Percentiles rank a stretch among this genome's conserved stretches.
phyloP scores from a whole-genome alignment of 2,888 invertebrate species.

The Drosophila diplacantha region DNA sequence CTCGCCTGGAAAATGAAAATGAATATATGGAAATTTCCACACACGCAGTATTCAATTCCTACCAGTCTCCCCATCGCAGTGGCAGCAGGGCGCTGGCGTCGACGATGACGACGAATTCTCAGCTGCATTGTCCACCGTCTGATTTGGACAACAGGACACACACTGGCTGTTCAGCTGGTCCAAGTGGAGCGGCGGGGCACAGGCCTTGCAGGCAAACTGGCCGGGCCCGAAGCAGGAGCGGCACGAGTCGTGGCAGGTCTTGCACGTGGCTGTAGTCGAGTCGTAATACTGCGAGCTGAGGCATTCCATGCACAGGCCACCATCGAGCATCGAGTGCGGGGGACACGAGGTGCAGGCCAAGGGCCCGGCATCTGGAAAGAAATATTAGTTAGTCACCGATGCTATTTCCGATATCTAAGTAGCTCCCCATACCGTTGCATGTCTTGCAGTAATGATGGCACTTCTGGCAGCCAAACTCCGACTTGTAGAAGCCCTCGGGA shows the following conservation, averaged over 20 bases:
- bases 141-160: conserved; percentile 84
- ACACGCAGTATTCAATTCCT: not conserved
- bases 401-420: too few relatives aligned
- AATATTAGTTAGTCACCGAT: not conserved
- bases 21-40: not conserved
- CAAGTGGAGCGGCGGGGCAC: conserved; percentile 82
- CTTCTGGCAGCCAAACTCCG: conserved; percentile 88
- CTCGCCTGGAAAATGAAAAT: conserved; percentile 79
- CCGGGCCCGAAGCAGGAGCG: conserved; percentile 84
- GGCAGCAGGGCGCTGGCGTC: conserved; percentile 43
- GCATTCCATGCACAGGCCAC: conserved; percentile 87
- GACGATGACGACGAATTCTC: conserved; percentile 79
- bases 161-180: conserved; percentile 87
- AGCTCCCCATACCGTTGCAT: conserved; percentile 83
- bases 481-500: conserved; percentile 91
- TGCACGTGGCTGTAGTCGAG: conserved; percentile 83
- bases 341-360: conserved; percentile 86
- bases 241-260: conserved; percentile 83
- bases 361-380: conserved; percentile 82
- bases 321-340: conserved; percentile 84
- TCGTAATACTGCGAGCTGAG: conserved; percentile 86
- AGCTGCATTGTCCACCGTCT: conserved; percentile 64
- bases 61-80: conserved; percentile 57
- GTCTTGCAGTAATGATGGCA: conserved; percentile 93
- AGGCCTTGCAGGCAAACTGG: conserved; percentile 83